Percentiles rank a stretch among this genome's conserved stretches.
Evolutionary conservation across 2,113 vertebrate species (phyloP).

Genomic region (Ornithorhynchus anatinus): DNA sequence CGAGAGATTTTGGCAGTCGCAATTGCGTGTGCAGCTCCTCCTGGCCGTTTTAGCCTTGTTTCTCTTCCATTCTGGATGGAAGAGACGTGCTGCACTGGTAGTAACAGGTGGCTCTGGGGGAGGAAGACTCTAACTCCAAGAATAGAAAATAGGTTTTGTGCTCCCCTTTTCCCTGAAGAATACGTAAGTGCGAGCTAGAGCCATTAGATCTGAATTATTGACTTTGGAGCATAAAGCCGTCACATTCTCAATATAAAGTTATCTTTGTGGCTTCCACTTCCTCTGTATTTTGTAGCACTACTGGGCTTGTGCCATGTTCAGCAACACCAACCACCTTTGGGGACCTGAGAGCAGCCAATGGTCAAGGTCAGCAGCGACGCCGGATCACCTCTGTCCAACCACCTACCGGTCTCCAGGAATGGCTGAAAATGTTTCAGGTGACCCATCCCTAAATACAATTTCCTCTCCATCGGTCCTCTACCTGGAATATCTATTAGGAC

Average conservation of each 20-base stretch:
- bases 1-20: conserved; percentile 15
- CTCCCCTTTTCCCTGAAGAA: neutral
- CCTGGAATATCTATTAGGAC: no score
- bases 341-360: conserved; percentile 93
- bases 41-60: conserved; percentile 15
- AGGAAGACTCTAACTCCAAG: conserved; percentile 1
- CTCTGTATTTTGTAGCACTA: conserved; percentile 76
- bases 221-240: neutral
- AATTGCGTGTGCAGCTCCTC: neutral
- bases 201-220: neutral
- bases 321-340: conserved; percentile 97
- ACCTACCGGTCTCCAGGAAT: conserved; percentile 95
- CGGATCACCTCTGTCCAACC: conserved; percentile 96
- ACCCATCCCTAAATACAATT: conserved; percentile 24
- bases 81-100: neutral
- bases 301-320: conserved; percentile 95
- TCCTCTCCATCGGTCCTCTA: no score
- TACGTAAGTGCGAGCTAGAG: conserved; percentile 1
- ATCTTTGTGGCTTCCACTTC: neutral
- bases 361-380: conserved; percentile 94
- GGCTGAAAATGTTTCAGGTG: conserved; percentile 99
- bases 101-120: conserved; percentile 23
- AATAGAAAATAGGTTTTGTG: conserved; percentile 27
- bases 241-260: neutral
- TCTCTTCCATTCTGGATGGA: conserved; percentile 8